Percentiles rank a stretch among this genome's conserved stretches.
phyloP scores from a whole-genome alignment of 2,888 invertebrate genomes.

The Epicampocera succincta region DNA sequence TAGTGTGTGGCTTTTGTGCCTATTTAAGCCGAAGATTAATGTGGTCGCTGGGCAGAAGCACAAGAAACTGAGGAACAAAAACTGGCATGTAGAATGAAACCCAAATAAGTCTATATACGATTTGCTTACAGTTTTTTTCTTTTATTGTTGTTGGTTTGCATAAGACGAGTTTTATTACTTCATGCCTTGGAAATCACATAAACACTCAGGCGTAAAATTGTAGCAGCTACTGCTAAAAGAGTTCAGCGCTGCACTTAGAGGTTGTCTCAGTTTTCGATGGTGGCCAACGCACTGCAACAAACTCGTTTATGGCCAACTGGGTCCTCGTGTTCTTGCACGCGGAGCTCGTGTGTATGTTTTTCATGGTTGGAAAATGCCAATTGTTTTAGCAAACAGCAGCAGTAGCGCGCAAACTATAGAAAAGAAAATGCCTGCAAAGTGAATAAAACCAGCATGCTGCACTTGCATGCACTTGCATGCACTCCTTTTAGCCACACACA shows the following conservation, averaged over 20 bases:
- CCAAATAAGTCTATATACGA: slow-evolving; percentile 26
- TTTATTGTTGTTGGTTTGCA: background rate
- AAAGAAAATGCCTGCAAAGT: too few species aligned
- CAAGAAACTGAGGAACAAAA: slow-evolving; percentile 5
- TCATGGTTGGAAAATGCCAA: too few species aligned
- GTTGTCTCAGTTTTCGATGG: slow-evolving; percentile 32
- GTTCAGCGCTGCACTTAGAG: slow-evolving; percentile 31
- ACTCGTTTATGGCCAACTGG: slow-evolving; percentile 40
- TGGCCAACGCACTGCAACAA: slow-evolving; percentile 30
- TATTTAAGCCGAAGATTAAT: too few species aligned
- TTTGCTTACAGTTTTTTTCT: slow-evolving; percentile 12
- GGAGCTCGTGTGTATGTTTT: background rate
- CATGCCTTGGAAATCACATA: slow-evolving; percentile 17
- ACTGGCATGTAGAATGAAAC: slow-evolving; percentile 18
- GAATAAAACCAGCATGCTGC: too few species aligned
- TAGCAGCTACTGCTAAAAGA: slow-evolving; percentile 22
- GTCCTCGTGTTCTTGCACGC: background rate
- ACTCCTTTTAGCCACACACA: too few species aligned
- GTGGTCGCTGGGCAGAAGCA: too few species aligned
- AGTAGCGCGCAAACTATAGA: background rate
- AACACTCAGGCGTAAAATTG: slow-evolving; percentile 43
- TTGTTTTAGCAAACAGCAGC: background rate
- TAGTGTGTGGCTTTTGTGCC: too few species aligned
- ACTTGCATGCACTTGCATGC: slow-evolving; percentile 12
- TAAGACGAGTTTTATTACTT: slow-evolving; percentile 28